A percentile compares a stretch with the other conserved stretches of the same genome.
Evolutionary conservation across 2,113 vertebrate species (phyloP).

Genomic region (Ochotona princeps): DNA sequence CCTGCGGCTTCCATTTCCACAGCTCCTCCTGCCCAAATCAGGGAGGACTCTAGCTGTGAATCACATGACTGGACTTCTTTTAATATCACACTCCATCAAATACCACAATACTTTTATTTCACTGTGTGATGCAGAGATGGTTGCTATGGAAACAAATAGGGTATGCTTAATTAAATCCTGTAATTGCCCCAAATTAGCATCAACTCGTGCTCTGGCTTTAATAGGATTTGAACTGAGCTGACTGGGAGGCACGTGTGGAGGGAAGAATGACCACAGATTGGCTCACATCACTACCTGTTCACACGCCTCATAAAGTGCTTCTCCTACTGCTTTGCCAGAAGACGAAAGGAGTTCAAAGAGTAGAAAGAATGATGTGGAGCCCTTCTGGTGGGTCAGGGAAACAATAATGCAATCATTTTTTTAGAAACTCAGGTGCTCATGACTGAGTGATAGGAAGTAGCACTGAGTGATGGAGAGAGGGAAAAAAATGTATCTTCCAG

Average conservation of each 20-base stretch:
- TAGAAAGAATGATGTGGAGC: background rate
- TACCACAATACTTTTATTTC: constrained; percentile 44
- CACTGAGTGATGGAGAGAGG: background rate
- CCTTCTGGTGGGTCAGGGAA: background rate
- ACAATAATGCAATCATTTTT: background rate
- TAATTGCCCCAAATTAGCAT: constrained; percentile 56
- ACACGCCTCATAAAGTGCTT: background rate
- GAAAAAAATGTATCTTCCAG: background rate
- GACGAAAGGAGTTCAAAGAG: background rate
- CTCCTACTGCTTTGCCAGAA: background rate
- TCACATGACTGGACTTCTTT: background rate
- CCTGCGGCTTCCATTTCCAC: background rate
- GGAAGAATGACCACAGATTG: background rate
- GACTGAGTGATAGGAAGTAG: background rate
- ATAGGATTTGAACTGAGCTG: background rate
- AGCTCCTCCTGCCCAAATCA: background rate
- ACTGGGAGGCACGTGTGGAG: background rate
- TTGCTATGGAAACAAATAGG: constrained; percentile 58
- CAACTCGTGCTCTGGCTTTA: constrained; percentile 27
- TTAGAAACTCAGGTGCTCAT: background rate
- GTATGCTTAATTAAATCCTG: constrained; percentile 56
- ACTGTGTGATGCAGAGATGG: constrained; percentile 28
- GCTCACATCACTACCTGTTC: rapidly evolving
- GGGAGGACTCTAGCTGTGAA: background rate
- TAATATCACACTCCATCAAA: background rate